phyloP scores from a whole-genome alignment of 2,113 vertebrate genomes.

The Pionites leucogaster region DNA sequence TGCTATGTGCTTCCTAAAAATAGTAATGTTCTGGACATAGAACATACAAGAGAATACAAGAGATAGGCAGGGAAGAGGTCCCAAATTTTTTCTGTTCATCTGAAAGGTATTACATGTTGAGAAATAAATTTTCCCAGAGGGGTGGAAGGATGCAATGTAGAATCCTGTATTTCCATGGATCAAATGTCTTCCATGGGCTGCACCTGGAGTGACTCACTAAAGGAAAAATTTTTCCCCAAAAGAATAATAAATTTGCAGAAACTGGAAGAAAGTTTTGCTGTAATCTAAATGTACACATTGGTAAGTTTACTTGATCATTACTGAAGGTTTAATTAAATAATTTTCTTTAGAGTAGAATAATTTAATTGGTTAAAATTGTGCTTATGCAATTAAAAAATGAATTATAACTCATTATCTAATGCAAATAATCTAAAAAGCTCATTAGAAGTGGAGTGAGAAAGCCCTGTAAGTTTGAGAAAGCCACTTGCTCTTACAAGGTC shows the following conservation, averaged over 20 bases:
- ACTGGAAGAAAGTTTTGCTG: not conserved
- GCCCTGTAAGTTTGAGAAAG: not conserved
- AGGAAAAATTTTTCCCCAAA: not conserved
- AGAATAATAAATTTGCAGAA: not conserved
- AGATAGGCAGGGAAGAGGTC: not conserved
- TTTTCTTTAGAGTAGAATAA: conserved; percentile 23
- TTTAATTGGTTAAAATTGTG: not conserved
- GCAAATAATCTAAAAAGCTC: conserved; percentile 2
- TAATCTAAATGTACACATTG: not conserved
- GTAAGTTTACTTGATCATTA: not conserved
- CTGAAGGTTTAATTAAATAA: not conserved
- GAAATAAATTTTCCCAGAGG: not conserved
- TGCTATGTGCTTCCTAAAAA: not conserved
- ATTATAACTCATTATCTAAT: not conserved
- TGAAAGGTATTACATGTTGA: not conserved
- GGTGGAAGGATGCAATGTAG: not conserved
- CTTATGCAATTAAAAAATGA: conserved; percentile 28
- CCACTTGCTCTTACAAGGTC: not conserved
- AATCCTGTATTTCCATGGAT: not conserved
- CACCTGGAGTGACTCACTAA: not conserved
- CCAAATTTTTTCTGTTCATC: not conserved
- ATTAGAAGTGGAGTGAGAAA: not conserved
- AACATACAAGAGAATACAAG: not conserved
- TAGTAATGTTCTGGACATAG: not conserved
- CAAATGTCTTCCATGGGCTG: not conserved